Evolutionary conservation across 2,113 vertebrate genomes (phyloP), one percentile per base, ranked within the genome.

Genomic region (Taxidea taxus): DNA sequence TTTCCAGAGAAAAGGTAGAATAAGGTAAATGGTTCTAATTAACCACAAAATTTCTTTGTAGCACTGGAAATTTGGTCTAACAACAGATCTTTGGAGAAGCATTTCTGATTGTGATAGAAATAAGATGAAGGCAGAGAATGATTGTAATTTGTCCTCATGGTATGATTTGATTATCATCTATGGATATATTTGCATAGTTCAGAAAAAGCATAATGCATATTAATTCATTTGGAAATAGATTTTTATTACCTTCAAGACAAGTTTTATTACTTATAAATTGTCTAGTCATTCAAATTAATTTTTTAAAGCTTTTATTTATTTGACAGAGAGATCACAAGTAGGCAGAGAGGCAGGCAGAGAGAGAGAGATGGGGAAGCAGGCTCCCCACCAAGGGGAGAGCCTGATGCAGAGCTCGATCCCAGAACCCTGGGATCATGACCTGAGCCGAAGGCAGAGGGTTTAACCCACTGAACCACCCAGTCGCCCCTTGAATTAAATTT

Each of bases 71-170:
- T 91, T 90, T 93, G 84, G 44, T 81, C 37, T 60, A 31, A 74
- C 7, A 80, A 56, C 2, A 87, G 42, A 44, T n/a, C 20, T 88
- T 78, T 70, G 86, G 81, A 85, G 68, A 91, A 95, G 7, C 90
- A 87, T 70, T 97, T 97, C 47, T 90, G 54, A 37, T 83, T 89
- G 51, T 39, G 25, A 44, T 31, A 90, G 29, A 82, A 86, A 60
- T 83, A 81, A 87, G 49, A 83, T 34, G 29, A 90, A 87, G 60
- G 44, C 49, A 90, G 80, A 78, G 13, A 81, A 66, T 5, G 62
- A 60, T 60, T 86, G 44, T 72, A 58, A 85, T 86, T 47, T 96
- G 20, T 62, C 68, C 34, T 66, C 37, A 77, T 27, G 16, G 23
- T 54, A 62, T 87, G 7, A 25, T 39, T 90, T 47, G 4, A 14